These are phyloP conservation scores for Podarcis lilfordi DNA, from an alignment of 2,797 vertebrate species.

Conservation along the genomic window DNA sequence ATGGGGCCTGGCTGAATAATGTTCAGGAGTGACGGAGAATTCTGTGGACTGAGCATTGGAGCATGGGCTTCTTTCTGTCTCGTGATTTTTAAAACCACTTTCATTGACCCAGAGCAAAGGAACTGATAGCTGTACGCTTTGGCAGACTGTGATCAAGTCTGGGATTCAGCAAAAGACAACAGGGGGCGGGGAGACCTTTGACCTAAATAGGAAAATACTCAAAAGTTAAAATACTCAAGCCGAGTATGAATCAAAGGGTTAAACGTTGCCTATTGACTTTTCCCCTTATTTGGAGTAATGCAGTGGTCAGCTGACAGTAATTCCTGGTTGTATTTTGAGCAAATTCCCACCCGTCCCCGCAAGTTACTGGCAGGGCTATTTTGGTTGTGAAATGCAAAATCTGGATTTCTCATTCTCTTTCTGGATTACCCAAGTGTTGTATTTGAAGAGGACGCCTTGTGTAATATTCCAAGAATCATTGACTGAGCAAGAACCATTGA, in stretches of 20 bases:
- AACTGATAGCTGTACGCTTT: not conserved
- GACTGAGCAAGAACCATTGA: not conserved
- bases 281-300: slow-evolving; percentile 3
- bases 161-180: not conserved
- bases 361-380: slow-evolving; percentile 63
- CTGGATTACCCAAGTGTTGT: slow-evolving; percentile 55
- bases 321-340: not conserved
- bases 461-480: slow-evolving; percentile 59
- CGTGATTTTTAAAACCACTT: not conserved
- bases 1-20: not conserved
- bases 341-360: slow-evolving; percentile 17
- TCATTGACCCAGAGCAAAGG: not conserved
- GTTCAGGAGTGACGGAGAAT: not conserved
- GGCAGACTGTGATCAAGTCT: not conserved
- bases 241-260: not conserved
- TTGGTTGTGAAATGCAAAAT: slow-evolving; percentile 67
- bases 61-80: not conserved
- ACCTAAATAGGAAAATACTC: not conserved
- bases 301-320: not conserved
- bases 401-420: slow-evolving; percentile 60
- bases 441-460: slow-evolving; percentile 65
- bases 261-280: slow-evolving; percentile 21
- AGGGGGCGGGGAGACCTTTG: too few relatives aligned
- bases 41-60: too few relatives aligned
- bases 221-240: too few relatives aligned